phyloP scores from a whole-genome alignment of 2,797 vertebrate species.

The Myripristis murdjan region DNA sequence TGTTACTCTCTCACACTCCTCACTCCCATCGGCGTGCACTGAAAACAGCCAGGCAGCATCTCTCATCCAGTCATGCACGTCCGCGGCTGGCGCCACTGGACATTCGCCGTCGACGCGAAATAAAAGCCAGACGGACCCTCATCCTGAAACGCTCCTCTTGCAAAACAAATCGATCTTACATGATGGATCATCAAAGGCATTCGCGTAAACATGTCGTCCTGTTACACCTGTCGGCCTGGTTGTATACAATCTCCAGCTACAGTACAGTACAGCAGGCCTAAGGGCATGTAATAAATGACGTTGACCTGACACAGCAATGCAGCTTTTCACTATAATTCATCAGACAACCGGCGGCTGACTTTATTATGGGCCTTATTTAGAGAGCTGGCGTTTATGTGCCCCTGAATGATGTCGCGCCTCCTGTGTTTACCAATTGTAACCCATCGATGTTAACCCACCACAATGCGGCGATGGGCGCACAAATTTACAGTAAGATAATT shows the following conservation, averaged over 20 bases:
- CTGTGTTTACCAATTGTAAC: conserved; percentile 28
- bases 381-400: neutral
- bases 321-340: conserved; percentile 5
- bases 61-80: conserved; percentile 12
- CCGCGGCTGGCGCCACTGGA: conserved; percentile 54
- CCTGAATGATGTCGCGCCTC: conserved; percentile 44
- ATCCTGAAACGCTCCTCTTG: conserved; percentile 10
- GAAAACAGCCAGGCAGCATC: conserved; percentile 58
- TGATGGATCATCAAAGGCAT: conserved; percentile 42
- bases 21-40: conserved; percentile 44
- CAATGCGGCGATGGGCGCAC: neutral
- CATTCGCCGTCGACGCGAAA: conserved; percentile 29
- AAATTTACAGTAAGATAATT: conserved; percentile 26
- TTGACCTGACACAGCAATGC: conserved; percentile 56
- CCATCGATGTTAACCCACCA: neutral
- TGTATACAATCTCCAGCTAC: neutral
- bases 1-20: conserved; percentile 11
- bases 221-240: conserved; percentile 72
- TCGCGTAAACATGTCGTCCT: conserved; percentile 68
- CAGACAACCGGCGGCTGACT: conserved; percentile 7
- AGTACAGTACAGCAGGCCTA: conserved; percentile 44
- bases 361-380: conserved; percentile 10
- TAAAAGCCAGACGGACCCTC: conserved; percentile 5
- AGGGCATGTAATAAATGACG: conserved; percentile 26
- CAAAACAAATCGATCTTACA: conserved; percentile 70